A percentile compares a stretch with the other conserved stretches of the same genome.
phyloP scores from a whole-genome alignment of 2,888 invertebrate species.

The Disparrhopalites patrizii region DNA sequence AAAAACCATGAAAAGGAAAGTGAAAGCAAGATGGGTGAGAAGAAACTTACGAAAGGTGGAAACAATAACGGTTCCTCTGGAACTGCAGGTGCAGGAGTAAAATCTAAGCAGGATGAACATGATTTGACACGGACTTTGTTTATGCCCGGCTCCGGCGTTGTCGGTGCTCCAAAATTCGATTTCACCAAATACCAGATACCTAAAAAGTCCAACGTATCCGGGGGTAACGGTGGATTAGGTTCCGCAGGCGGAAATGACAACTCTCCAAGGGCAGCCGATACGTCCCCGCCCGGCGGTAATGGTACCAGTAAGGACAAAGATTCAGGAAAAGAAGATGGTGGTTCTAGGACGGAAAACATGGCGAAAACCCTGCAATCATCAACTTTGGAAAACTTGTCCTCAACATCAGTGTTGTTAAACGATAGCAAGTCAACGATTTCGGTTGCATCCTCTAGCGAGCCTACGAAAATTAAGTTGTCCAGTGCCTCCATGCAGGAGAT shows the following conservation, averaged over 20 bases:
- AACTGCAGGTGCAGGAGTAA: neutral
- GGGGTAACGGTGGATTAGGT: neutral
- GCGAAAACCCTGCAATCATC: neutral
- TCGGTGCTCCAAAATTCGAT: constrained; percentile 40
- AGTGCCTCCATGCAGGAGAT: constrained; percentile 20
- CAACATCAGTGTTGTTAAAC: neutral
- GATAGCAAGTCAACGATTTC: neutral
- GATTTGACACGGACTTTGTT: constrained; percentile 41
- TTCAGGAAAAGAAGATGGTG: neutral
- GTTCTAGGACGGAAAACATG: neutral
- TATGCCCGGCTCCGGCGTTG: constrained; percentile 35
- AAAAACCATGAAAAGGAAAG: constrained; percentile 8
- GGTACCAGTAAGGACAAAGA: constrained; percentile 3
- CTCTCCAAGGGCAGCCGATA: neutral
- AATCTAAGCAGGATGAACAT: constrained; percentile 33
- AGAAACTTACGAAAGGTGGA: constrained; percentile 6
- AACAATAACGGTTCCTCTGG: constrained; percentile 3
- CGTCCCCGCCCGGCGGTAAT: neutral
- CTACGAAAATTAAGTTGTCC: constrained; percentile 22
- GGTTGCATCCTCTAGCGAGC: neutral
- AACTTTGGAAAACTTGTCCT: neutral
- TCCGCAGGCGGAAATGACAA: neutral
- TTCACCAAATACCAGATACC: constrained; percentile 47
- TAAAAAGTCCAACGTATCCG: constrained; percentile 35
- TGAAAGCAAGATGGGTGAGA: neutral